Conservation (phyloP, 2,113 vertebrate species). For the Macrotus californicus region DNA sequence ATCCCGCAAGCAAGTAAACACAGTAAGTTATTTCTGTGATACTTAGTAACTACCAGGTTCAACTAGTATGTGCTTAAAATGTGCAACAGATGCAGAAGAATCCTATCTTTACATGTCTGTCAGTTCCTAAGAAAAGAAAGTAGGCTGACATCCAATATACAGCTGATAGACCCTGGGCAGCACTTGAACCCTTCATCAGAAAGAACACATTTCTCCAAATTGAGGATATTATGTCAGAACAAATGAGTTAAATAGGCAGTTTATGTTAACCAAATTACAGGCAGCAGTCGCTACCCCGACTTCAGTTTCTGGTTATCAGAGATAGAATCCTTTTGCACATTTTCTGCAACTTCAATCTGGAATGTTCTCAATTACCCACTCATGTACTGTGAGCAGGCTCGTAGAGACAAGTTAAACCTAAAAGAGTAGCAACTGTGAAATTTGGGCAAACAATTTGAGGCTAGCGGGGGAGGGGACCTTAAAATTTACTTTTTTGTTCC, state of each 20-base stretch:
- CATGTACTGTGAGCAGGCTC: neutral
- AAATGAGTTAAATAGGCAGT: conserved; percentile 25
- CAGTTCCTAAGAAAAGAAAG: conserved; percentile 6
- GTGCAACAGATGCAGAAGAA: neutral
- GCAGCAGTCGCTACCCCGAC: neutral
- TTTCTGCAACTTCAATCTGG: conserved; percentile 12
- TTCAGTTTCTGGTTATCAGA: neutral
- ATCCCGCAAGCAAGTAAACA: neutral
- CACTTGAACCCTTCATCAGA: conserved; percentile 41
- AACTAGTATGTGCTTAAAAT: conserved; percentile 30
- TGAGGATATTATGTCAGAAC: neutral
- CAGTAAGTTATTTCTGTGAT: conserved; percentile 29
- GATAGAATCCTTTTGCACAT: neutral
- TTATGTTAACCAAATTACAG: conserved; percentile 32
- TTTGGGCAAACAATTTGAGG: neutral
- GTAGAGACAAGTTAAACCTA: neutral
- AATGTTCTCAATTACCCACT: neutral
- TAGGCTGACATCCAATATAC: neutral
- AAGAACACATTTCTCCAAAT: neutral
- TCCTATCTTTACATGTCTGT: neutral
- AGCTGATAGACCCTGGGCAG: neutral
- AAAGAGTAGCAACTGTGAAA: neutral
- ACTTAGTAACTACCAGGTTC: neutral
- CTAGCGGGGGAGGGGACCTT: neutral
- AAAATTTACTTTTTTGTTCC: neutral